Conservation (phyloP, 2,113 vertebrate species). For the Lepus americanus region DNA sequence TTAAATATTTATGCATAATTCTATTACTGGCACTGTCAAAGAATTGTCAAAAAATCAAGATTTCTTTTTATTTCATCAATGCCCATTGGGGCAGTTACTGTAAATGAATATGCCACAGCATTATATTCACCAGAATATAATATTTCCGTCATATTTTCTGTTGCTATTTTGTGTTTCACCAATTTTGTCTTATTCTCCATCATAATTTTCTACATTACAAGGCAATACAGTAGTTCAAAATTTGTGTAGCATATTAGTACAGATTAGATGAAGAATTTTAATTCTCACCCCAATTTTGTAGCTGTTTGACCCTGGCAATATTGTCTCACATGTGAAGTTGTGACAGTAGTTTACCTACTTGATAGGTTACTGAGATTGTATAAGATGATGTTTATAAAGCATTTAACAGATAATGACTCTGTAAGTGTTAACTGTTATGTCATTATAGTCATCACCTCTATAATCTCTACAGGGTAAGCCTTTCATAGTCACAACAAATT, state of each 20-base stretch:
- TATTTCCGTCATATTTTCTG: neutral
- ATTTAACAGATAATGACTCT: neutral
- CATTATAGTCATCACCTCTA: neutral
- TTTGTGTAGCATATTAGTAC: neutral
- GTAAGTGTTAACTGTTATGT: neutral
- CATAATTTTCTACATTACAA: neutral
- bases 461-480: neutral
- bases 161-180: conserved; percentile 42
- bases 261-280: neutral
- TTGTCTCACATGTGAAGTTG: neutral
- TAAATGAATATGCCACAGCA: neutral
- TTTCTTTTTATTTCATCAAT: neutral
- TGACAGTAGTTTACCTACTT: neutral
- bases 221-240: neutral
- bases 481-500: neutral
- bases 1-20: neutral
- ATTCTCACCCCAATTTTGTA: conserved; percentile 28
- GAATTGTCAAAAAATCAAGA: neutral
- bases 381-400: conserved; percentile 11
- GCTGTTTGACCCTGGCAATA: neutral
- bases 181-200: neutral
- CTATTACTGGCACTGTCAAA: no score
- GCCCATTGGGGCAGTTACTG: neutral
- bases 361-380: neutral
- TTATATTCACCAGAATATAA: neutral